phyloP scores from a whole-genome alignment of 92 coral and sea anemone genomes.

The Chrysogorgia sp. region DNA sequence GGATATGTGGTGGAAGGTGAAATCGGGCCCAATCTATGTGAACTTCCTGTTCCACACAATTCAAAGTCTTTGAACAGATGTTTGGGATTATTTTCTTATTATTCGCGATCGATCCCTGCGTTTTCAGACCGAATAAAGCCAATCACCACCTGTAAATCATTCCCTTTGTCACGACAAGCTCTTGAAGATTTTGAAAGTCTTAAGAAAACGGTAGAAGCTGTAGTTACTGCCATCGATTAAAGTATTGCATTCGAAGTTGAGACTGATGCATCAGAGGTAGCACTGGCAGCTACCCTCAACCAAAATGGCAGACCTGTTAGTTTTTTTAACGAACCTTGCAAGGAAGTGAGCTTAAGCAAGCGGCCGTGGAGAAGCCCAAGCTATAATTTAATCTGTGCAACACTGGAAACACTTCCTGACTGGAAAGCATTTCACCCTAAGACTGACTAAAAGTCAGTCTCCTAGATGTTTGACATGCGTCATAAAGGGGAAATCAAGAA shows the following conservation, averaged over 20 bases:
- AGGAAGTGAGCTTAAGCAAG: conserved; percentile 45
- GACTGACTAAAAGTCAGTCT: too few relatives aligned
- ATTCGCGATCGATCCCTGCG: conserved; percentile 35
- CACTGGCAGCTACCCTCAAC: conserved; percentile 47
- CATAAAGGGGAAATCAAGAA: conserved; percentile 54
- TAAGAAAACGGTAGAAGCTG: conserved; percentile 30
- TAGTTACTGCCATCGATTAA: conserved; percentile 46
- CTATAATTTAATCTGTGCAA: conserved; percentile 5
- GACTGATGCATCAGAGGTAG: conserved; percentile 48
- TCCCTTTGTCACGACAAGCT: conserved; percentile 36
- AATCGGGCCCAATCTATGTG: conserved; percentile 31
- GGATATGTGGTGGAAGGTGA: conserved; percentile 24
- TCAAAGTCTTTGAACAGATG: conserved; percentile 44
- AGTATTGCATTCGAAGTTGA: conserved; percentile 64
- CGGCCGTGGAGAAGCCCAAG: conserved; percentile 40
- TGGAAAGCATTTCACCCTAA: conserved; percentile 36
- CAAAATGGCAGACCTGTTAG: conserved; percentile 51
- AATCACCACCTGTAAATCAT: conserved; percentile 28
- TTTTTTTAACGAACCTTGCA: conserved; percentile 30
- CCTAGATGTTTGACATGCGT: conserved; percentile 63
- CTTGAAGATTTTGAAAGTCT: conserved; percentile 30
- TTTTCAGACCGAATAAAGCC: conserved; percentile 26
- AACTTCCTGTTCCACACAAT: conserved; percentile 45
- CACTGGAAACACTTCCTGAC: conserved; percentile 44
- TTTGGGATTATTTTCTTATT: conserved; percentile 34